Evolutionary conservation across 1,140 invertebrate genomes (phyloP).

Genomic region (Magallana gigas): DNA sequence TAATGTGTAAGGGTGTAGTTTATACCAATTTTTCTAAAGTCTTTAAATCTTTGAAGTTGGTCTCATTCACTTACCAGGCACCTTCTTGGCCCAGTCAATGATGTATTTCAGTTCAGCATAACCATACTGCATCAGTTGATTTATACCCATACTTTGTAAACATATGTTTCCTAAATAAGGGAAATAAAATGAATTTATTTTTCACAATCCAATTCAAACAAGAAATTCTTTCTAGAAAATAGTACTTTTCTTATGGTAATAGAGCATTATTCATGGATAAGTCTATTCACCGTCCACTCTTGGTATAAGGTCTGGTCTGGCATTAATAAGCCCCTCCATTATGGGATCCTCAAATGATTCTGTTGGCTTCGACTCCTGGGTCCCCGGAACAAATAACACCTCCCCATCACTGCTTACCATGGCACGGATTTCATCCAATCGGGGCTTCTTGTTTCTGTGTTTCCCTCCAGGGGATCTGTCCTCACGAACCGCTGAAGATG

Average conservation of each 20-base stretch:
- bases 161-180: conserved; percentile 47
- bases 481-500: conserved; percentile 74
- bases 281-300: conserved; percentile 64
- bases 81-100: conserved; percentile 77
- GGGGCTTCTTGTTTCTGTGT: conserved; percentile 70
- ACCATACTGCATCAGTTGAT: conserved; percentile 75
- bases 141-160: conserved; percentile 61
- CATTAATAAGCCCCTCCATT: conserved; percentile 65
- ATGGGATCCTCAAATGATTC: conserved; percentile 60
- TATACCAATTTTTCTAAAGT: too few species aligned
- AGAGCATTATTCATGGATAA: neutral
- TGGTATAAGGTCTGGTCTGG: conserved; percentile 71
- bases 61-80: conserved; percentile 69
- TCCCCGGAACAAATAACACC: conserved; percentile 13
- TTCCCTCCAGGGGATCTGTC: conserved; percentile 77
- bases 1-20: too few species aligned
- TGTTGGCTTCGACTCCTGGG: conserved; percentile 10
- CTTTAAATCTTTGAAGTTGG: neutral
- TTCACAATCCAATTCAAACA: neutral
- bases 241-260: too few species aligned
- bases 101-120: conserved; percentile 76
- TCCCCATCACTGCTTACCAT: conserved; percentile 41
- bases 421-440: conserved; percentile 62
- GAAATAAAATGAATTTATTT: neutral
- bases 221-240: too few species aligned